phyloP scores from a whole-genome alignment of 2,113 vertebrate genomes.

The Salvelinus fontinalis region DNA sequence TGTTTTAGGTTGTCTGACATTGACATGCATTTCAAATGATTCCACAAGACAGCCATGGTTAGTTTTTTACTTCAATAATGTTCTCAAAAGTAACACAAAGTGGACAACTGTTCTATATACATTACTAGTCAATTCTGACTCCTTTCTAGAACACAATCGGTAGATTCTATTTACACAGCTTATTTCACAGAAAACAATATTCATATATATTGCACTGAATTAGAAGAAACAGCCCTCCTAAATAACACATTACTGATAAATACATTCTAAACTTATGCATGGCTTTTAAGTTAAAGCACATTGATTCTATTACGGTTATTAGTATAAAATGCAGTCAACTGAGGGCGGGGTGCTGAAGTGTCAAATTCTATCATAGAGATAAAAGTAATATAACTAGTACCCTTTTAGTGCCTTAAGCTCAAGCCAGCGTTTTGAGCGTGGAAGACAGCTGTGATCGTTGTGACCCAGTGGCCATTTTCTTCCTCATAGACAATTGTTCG shows the following conservation, averaged over 20 bases:
- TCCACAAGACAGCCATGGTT: no score
- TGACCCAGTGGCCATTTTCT: conserved; percentile 12
- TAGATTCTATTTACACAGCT: conserved; percentile 21
- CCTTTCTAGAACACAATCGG: background rate
- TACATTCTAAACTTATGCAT: background rate
- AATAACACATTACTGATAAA: background rate
- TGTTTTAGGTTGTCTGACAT: no score
- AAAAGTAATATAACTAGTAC: background rate
- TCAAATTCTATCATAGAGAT: background rate
- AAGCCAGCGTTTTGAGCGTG: conserved; percentile 65
- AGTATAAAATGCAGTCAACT: background rate
- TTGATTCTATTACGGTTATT: background rate
- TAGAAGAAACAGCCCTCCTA: background rate
- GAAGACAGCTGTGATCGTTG: conserved; percentile 57
- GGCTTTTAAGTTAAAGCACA: background rate
- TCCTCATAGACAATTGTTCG: conserved; percentile 44
- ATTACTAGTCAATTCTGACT: background rate
- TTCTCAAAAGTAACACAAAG: background rate
- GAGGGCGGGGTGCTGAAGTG: background rate
- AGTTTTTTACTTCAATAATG: background rate
- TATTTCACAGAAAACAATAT: conserved; percentile 20
- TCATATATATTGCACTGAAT: background rate
- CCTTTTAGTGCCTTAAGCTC: conserved; percentile 8
- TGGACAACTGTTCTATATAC: background rate
- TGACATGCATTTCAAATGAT: no score